Evolutionary conservation across 2,113 vertebrate species (phyloP).

Genomic region (Gadus chalcogrammus): DNA sequence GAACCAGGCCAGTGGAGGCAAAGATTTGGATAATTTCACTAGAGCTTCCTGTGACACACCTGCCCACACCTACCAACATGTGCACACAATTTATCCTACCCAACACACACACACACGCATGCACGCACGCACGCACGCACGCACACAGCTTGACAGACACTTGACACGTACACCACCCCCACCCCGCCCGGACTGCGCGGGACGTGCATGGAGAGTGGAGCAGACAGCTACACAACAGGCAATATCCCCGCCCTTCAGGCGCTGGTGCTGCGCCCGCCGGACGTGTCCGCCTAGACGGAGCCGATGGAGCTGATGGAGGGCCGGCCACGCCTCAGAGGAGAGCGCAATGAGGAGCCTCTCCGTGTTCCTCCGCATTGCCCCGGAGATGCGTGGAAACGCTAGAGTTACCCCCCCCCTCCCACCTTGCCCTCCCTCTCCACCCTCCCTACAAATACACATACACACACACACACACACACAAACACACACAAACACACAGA

Average conservation of each 20-base stretch:
- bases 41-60: not conserved
- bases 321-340: conserved; percentile 75
- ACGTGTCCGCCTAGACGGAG: conserved; percentile 74
- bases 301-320: conserved; percentile 78
- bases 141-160: conserved; percentile 36
- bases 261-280: conserved; percentile 48
- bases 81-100: not conserved
- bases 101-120: not conserved
- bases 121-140: conserved; percentile 27
- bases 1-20: too few relatives aligned
- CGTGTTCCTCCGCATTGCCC: conserved; percentile 65
- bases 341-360: conserved; percentile 72
- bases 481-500: too few relatives aligned
- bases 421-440: not conserved
- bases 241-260: conserved; percentile 75
- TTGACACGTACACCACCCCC: not conserved
- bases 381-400: conserved; percentile 55
- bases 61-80: not conserved
- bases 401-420: conserved; percentile 8
- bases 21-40: not conserved
- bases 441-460: conserved; percentile 2
- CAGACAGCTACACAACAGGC: conserved; percentile 74
- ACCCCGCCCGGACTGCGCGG: not conserved
- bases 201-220: conserved; percentile 57
- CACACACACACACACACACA: not conserved